These are phyloP conservation scores for Oncorhynchus gorbuscha DNA, from an alignment of 2,113 vertebrate genomes.

Conservation along the genomic window DNA sequence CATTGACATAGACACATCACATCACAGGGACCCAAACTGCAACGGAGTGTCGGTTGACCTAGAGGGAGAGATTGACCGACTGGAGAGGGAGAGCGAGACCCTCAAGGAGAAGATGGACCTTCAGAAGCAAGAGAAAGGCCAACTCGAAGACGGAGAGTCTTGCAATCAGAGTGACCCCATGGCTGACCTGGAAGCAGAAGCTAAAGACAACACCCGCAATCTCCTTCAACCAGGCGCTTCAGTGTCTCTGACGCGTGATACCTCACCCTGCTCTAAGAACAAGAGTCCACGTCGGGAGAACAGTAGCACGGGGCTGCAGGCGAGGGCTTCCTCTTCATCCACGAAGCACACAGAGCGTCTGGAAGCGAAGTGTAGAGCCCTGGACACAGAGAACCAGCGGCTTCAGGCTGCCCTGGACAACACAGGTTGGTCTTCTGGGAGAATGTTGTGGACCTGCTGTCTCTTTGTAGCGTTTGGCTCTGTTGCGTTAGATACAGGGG, in stretches of 20 bases:
- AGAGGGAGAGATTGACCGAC: background rate
- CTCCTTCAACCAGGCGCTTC: background rate
- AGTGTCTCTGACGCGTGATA: slow-evolving; percentile 28
- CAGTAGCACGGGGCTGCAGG: slow-evolving; percentile 55
- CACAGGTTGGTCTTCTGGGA: slow-evolving; percentile 44
- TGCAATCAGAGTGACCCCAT: slow-evolving; percentile 51
- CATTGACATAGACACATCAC: background rate
- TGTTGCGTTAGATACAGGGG: too few relatives aligned
- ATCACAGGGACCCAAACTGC: slow-evolving; percentile 32
- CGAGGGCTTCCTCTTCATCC: slow-evolving; percentile 63
- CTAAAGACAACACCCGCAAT: slow-evolving; percentile 72
- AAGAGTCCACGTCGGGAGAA: slow-evolving; percentile 38
- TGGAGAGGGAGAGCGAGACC: slow-evolving; percentile 53
- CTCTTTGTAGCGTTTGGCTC: too few relatives aligned
- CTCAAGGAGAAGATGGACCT: slow-evolving; percentile 43
- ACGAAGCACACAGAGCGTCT: slow-evolving; percentile 63
- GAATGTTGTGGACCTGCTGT: background rate
- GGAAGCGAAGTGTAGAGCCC: slow-evolving; percentile 62
- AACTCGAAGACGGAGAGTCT: slow-evolving; percentile 71
- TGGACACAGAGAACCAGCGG: slow-evolving; percentile 66
- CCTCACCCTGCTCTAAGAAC: slow-evolving; percentile 37
- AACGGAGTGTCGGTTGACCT: background rate
- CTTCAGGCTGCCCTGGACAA: slow-evolving; percentile 75
- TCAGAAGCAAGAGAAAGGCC: slow-evolving; percentile 81
- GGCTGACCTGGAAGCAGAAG: slow-evolving; percentile 74